Conservation (phyloP, 2,888 invertebrate genomes). For the Drosophila flavopinicola region DNA sequence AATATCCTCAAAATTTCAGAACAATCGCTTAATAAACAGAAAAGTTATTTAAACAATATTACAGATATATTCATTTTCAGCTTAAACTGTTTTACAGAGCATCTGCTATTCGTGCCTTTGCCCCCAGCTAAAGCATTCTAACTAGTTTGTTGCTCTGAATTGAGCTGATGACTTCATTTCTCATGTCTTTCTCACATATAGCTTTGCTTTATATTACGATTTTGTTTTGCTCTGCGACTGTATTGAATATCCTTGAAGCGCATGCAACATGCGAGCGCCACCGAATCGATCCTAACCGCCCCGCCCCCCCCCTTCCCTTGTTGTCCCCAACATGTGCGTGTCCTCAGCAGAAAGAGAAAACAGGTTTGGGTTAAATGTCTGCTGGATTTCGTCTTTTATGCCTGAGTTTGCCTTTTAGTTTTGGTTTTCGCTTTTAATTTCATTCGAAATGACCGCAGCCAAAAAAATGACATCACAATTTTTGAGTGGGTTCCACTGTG, state of each 20-base stretch:
- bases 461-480: constrained; percentile 68
- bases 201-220: constrained; percentile 12
- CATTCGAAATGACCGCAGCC: constrained; percentile 45
- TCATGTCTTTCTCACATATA: constrained; percentile 23
- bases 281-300: constrained; percentile 5
- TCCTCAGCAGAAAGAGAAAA: constrained; percentile 38
- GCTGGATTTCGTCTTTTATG: constrained; percentile 25
- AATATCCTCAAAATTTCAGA: neutral
- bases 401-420: constrained; percentile 30
- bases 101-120: neutral
- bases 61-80: no score
- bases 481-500: constrained; percentile 48
- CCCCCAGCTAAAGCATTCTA: neutral
- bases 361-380: constrained; percentile 29
- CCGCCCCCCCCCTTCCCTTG: neutral
- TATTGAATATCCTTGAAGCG: constrained; percentile 44
- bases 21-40: neutral
- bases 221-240: constrained; percentile 35
- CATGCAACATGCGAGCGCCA: constrained; percentile 62
- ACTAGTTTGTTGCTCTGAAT: constrained; percentile 14
- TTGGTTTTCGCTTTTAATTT: constrained; percentile 58
- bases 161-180: constrained; percentile 67
- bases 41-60: neutral
- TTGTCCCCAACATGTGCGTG: constrained; percentile 13
- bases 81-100: constrained; percentile 2